Conservation (phyloP, 1,140 invertebrate species). For the Macrotrachela quadricornifera region DNA sequence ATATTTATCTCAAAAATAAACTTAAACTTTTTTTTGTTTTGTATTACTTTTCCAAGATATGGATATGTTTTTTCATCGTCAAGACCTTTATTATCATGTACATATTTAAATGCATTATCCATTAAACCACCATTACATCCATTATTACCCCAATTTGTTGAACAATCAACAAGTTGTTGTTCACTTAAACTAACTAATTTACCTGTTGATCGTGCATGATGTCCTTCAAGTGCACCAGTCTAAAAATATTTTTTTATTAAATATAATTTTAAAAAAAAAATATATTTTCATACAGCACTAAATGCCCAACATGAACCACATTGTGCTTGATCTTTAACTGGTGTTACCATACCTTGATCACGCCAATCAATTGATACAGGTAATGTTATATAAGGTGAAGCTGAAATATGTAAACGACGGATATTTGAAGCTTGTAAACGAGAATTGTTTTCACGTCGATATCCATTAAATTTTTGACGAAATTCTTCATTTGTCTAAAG, state of each 20-base stretch:
- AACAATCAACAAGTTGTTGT: conserved; percentile 23
- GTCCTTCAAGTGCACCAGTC: conserved; percentile 19
- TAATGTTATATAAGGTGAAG: neutral
- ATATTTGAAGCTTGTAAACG: neutral
- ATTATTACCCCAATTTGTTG: conserved; percentile 13
- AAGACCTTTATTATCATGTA: conserved; percentile 10
- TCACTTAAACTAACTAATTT: conserved; percentile 17
- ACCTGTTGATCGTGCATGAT: conserved; percentile 13
- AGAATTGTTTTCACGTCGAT: neutral
- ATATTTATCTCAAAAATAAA: neutral
- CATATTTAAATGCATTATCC: conserved; percentile 24
- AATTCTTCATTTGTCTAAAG: neutral
- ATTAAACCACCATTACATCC: conserved; percentile 25
- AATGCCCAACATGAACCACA: conserved; percentile 10
- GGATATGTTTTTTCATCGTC: conserved; percentile 6
- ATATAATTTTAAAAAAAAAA: too few relatives aligned
- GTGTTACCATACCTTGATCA: conserved; percentile 8
- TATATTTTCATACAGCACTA: neutral
- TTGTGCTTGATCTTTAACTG: conserved; percentile 10
- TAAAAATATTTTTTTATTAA: neutral
- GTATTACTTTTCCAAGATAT: conserved; percentile 11
- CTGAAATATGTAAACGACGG: neutral
- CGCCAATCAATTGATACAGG: conserved; percentile 9
- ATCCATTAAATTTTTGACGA: neutral
- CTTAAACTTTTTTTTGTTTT: too few relatives aligned